A percentile compares a stretch with the other conserved stretches of the same genome.
Conservation (phyloP, 1,140 invertebrate species). For the Mactra quadrangularis region DNA sequence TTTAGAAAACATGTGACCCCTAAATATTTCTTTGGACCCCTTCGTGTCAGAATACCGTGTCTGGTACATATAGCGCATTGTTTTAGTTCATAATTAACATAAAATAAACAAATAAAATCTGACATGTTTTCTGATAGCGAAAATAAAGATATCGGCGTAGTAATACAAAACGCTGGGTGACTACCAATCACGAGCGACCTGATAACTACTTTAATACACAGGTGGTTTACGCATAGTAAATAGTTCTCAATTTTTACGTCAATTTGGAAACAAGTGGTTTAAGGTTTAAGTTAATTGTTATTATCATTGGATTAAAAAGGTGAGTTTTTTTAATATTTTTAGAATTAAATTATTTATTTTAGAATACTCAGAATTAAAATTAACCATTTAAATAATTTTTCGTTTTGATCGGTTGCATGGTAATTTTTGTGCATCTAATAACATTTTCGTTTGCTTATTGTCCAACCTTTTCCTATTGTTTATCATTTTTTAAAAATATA, state of each 20-base stretch:
- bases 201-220: conserved; percentile 43
- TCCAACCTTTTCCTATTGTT: too few relatives aligned
- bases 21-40: conserved; percentile 14
- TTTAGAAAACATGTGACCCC: conserved; percentile 14
- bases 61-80: conserved; percentile 54
- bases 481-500: too few relatives aligned
- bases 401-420: too few relatives aligned
- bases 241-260: conserved; percentile 28
- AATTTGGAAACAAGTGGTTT: conserved; percentile 31
- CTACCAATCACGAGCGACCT: conserved; percentile 51
- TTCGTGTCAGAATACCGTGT: conserved; percentile 36
- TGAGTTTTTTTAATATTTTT: too few relatives aligned
- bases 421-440: too few relatives aligned
- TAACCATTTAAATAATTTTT: too few relatives aligned
- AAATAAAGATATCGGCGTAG: conserved; percentile 40
- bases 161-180: conserved; percentile 29
- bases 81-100: conserved; percentile 57
- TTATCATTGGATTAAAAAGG: too few relatives aligned
- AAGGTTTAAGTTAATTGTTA: too few relatives aligned
- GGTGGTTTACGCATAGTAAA: conserved; percentile 49
- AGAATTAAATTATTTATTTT: too few relatives aligned
- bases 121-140: conserved; percentile 49
- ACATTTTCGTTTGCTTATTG: too few relatives aligned
- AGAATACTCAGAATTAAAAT: too few relatives aligned
- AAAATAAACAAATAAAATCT: conserved; percentile 59